Evolutionary conservation across 2,797 vertebrate genomes (phyloP), one percentile per base, ranked within the genome.

Genomic region (Cryptoblepharus egeriae): DNA sequence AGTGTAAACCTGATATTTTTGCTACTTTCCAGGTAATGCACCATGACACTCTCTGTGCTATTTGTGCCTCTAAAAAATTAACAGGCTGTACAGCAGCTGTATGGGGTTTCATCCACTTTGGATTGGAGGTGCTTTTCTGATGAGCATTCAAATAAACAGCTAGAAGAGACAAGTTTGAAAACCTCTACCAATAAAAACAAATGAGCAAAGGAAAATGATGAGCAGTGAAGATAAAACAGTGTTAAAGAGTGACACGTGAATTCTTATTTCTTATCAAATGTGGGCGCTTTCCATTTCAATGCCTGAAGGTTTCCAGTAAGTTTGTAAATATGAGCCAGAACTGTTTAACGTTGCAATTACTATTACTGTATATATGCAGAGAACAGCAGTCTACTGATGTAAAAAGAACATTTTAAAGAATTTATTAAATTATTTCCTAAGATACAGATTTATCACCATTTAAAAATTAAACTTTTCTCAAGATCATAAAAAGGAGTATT

Each of bases 351-450:
- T 89, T 88, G 77, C 79, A 90, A 85, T 84, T 83, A 79, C 77
- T 79, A 87, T 87, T 90, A 91, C 88, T 93, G 90, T 91, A 91
- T 87, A 86, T 91, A 85, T 89, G 84, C 81, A 80, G 86, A 83
- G 86, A 89, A 87, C 80, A 90, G 75, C 87, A 92, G 85, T 86
- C 93, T 93, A 86, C 88, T 91, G 93, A 93, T 91, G 89, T 93
- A 91, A 88, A 90, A 84, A 91, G 82, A 87, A 87, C 67, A 49
- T 86, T 65, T 79, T 84, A 91, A 92, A 92, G 82, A 95, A 82
- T 93, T 86, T 95, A 95, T 96, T 94, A 94, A 93, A 93, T 94
- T 93, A 95, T 93, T 91, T 93, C 83, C 81, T 84, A 20, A 91
- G 89, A 86, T 95, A 86, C 88, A 83, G 74, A 92, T 71, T 83